Evolutionary conservation across 2,797 vertebrate genomes (phyloP).

Genomic region (Myoxocephalus aenaeus): DNA sequence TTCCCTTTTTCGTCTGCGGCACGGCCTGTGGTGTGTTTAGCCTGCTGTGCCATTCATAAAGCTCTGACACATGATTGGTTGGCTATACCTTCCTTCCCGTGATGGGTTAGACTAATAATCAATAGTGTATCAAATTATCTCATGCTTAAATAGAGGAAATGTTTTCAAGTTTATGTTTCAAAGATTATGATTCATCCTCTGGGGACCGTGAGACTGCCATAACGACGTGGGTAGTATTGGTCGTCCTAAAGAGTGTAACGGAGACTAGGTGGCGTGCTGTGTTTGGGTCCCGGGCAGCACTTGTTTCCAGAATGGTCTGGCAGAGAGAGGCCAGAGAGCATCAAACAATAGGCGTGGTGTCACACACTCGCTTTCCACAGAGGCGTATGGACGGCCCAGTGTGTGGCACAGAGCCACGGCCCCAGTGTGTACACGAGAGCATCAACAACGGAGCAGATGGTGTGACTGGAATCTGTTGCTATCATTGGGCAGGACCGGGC

Average conservation of each 20-base stretch:
- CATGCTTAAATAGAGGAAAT: neutral
- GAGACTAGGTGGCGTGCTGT: neutral
- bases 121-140: neutral
- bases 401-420: constrained; percentile 42
- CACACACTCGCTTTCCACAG: constrained; percentile 45
- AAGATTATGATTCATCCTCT: neutral
- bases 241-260: neutral
- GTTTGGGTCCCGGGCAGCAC: constrained; percentile 8
- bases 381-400: constrained; percentile 44
- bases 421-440: constrained; percentile 42
- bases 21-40: neutral
- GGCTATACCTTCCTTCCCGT: neutral
- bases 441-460: constrained; percentile 46
- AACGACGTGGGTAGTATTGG: neutral
- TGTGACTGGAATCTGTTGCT: constrained; percentile 56
- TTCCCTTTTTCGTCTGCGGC: too few species aligned
- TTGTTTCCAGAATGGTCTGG: constrained; percentile 76
- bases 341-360: constrained; percentile 71
- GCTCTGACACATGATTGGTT: neutral
- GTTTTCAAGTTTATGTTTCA: neutral
- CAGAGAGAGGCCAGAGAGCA: constrained; percentile 59
- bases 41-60: neutral
- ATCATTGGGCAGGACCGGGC: constrained; percentile 38
- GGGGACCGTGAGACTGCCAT: neutral
- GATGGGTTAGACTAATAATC: neutral